Evolutionary conservation across 2,797 vertebrate genomes (phyloP).

Genomic region (Channallabes apus): DNA sequence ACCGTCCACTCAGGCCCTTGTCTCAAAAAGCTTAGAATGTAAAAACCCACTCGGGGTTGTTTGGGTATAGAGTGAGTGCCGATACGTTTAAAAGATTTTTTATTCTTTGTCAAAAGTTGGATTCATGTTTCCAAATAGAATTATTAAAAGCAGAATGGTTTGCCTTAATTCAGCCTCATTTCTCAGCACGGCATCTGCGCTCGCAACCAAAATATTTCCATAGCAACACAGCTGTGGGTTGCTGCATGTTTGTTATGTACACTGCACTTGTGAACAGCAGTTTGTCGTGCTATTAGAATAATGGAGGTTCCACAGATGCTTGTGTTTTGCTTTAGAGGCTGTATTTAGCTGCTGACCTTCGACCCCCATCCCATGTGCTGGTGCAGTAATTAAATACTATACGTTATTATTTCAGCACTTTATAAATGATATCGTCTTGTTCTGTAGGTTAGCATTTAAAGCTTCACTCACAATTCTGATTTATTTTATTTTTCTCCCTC

Average conservation of each 20-base stretch:
- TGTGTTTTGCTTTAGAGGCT: slow-evolving; percentile 26
- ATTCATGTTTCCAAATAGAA: slow-evolving; percentile 3
- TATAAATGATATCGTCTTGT: neutral
- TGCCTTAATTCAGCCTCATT: slow-evolving; percentile 50
- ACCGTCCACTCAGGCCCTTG: slow-evolving; percentile 33
- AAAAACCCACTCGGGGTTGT: slow-evolving; percentile 41
- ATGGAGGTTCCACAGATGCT: slow-evolving; percentile 37
- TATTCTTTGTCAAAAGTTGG: neutral
- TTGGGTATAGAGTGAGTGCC: neutral
- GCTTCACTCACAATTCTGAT: neutral
- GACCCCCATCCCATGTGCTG: slow-evolving; percentile 6
- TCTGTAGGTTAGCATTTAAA: neutral
- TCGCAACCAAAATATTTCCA: slow-evolving; percentile 72
- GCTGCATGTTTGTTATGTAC: slow-evolving; percentile 47
- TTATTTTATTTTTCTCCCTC: neutral
- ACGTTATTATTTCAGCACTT: slow-evolving; percentile 11
- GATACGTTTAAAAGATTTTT: neutral
- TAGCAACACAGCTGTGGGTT: slow-evolving; percentile 68
- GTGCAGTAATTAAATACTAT: neutral
- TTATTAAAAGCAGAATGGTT: slow-evolving; percentile 32
- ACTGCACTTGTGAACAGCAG: slow-evolving; percentile 34
- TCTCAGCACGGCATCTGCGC: slow-evolving; percentile 62
- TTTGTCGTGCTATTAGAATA: slow-evolving; percentile 33
- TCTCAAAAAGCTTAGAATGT: slow-evolving; percentile 50
- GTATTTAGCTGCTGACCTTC: slow-evolving; percentile 29